Conservation (phyloP, 2,797 vertebrate genomes). For the Podarcis siculus region DNA sequence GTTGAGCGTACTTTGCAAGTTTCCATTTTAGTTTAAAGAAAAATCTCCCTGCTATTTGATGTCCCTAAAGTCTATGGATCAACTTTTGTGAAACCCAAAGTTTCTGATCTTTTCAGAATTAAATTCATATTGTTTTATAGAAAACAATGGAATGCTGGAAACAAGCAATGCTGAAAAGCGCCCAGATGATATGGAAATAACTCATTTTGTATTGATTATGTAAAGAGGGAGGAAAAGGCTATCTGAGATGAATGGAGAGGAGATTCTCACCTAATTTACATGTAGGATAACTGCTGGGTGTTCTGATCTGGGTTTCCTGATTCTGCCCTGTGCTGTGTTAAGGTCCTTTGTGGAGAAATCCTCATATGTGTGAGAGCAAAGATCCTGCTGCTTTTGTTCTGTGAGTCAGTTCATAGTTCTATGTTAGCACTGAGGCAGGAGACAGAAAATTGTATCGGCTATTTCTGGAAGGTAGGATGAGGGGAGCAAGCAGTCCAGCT, state of each 20-base stretch:
- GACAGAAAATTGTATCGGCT: background rate
- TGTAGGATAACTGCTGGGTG: conserved; percentile 50
- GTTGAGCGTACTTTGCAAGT: background rate
- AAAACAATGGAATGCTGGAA: background rate
- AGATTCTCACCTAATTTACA: conserved; percentile 51
- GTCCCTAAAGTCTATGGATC: background rate
- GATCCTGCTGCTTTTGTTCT: background rate
- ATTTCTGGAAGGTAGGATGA: background rate
- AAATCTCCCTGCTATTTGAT: background rate
- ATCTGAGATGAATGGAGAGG: conserved; percentile 33
- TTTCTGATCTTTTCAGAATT: background rate
- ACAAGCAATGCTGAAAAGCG: conserved; percentile 13
- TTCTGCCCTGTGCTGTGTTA: background rate
- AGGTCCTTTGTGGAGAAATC: conserved; percentile 45
- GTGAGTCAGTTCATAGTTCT: background rate
- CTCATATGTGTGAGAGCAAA: conserved; percentile 22
- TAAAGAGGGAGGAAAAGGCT: background rate
- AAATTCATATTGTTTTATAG: background rate
- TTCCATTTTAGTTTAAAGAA: background rate
- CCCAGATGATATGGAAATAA: conserved; percentile 24
- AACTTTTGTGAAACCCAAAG: background rate
- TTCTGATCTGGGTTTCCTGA: conserved; percentile 40
- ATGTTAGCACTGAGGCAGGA: background rate
- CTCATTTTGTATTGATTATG: background rate
- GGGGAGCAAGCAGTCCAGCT: background rate